Conservation (phyloP, 23 tunicate species). For the Trididemnum miniatum region DNA sequence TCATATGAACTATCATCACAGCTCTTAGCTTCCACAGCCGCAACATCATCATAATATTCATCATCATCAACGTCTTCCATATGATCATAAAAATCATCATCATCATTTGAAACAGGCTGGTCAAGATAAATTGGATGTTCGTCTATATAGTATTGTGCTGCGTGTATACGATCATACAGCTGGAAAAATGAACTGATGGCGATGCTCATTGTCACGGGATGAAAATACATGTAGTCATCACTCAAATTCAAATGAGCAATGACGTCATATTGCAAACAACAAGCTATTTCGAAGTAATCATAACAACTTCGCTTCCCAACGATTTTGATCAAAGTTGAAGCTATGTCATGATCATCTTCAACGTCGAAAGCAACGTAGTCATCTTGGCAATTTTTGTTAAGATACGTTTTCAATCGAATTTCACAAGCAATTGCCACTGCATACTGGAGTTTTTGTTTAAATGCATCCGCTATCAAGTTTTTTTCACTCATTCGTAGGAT, state of each 20-base stretch:
- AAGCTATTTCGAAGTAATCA: neutral
- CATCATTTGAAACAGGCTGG: neutral
- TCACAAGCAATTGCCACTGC: neutral
- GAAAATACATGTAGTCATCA: neutral
- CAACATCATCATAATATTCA: too few relatives aligned
- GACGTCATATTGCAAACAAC: neutral
- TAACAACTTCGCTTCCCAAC: neutral
- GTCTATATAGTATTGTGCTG: neutral
- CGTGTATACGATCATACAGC: neutral
- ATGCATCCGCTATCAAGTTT: neutral
- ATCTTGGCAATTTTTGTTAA: neutral
- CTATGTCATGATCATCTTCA: neutral
- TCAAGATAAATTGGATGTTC: neutral
- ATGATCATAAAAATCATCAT: neutral
- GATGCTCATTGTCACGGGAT: neutral
- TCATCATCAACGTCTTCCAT: too few relatives aligned
- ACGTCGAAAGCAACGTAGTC: neutral
- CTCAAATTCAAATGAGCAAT: neutral
- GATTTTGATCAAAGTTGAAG: neutral
- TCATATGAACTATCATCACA: too few relatives aligned
- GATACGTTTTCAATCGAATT: neutral
- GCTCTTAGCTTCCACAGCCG: too few relatives aligned
- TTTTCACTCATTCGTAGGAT: neutral
- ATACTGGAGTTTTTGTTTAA: neutral
- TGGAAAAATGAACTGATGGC: neutral